phyloP scores from a whole-genome alignment of 2,888 invertebrate species.

The Hydrotaea diabolus region DNA sequence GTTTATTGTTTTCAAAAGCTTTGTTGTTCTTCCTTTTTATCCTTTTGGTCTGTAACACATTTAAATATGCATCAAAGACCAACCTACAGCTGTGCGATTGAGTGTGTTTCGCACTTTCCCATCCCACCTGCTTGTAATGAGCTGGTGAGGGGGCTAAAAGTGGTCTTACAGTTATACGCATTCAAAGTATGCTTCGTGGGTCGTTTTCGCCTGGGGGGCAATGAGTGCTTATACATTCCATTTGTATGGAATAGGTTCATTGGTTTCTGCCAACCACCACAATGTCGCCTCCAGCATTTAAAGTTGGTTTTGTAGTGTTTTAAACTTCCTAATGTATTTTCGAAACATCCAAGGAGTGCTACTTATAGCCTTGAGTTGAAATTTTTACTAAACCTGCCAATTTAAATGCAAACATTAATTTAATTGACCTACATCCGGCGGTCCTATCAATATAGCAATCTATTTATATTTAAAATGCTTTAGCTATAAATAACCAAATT shows the following conservation, averaged over 20 bases:
- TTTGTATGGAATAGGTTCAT: constrained; percentile 16
- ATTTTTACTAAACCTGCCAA: background rate
- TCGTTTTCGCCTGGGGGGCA: background rate
- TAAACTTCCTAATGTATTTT: constrained; percentile 4
- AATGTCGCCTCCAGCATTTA: constrained; percentile 11
- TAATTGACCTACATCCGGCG: too few species aligned
- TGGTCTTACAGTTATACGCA: background rate
- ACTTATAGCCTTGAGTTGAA: background rate
- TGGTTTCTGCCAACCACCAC: constrained; percentile 22
- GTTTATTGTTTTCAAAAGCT: constrained; percentile 19
- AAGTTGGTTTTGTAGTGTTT: background rate
- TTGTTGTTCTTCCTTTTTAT: constrained; percentile 2
- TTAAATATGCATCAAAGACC: constrained; percentile 28
- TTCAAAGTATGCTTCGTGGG: constrained; percentile 8
- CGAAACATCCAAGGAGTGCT: background rate
- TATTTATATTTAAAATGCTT: too few species aligned
- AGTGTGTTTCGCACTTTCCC: background rate
- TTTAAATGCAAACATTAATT: too few species aligned
- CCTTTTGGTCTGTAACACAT: constrained; percentile 20
- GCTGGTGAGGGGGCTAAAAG: background rate
- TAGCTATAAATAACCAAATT: too few species aligned
- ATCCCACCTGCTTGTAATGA: background rate
- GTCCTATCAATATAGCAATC: too few species aligned
- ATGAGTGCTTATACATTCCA: background rate
- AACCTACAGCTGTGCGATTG: background rate